Conservation (phyloP, 2,888 invertebrate genomes). For the Drosophila borealis region DNA sequence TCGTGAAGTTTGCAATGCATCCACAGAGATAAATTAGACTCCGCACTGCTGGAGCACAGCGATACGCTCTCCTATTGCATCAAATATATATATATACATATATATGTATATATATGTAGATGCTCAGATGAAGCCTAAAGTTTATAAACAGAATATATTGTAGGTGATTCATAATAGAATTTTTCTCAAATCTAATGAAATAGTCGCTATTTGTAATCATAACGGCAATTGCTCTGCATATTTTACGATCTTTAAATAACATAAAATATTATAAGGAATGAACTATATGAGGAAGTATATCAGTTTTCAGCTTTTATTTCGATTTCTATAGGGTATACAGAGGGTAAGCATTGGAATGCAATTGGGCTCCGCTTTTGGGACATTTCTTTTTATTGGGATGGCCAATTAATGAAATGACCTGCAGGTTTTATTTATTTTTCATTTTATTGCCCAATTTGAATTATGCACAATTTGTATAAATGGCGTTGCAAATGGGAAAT, state of each 20-base stretch:
- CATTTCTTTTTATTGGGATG: conserved; percentile 12
- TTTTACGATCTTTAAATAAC: neutral
- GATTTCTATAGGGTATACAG: neutral
- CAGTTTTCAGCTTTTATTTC: too few species aligned
- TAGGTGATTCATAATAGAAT: neutral
- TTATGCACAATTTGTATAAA: conserved; percentile 52
- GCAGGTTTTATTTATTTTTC: conserved; percentile 35
- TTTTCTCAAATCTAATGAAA: neutral
- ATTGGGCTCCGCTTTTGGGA: neutral
- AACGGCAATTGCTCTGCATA: neutral
- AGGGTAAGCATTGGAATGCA: neutral
- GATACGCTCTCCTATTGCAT: conserved; percentile 7
- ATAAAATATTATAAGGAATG: neutral
- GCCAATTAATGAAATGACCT: conserved; percentile 56
- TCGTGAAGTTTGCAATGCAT: conserved; percentile 60
- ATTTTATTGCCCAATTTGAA: conserved; percentile 43
- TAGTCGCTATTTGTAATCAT: neutral
- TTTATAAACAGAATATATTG: neutral
- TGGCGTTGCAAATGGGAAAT: conserved; percentile 33
- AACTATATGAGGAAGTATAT: too few species aligned
- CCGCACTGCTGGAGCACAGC: conserved; percentile 22
- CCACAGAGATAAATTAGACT: conserved; percentile 55
- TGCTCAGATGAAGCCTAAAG: neutral
- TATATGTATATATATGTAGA: conserved; percentile 1
- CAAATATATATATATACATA: conserved; percentile 7